phyloP scores from a whole-genome alignment of 2,113 vertebrate species.

The Ophthalmolycus amberensis region DNA sequence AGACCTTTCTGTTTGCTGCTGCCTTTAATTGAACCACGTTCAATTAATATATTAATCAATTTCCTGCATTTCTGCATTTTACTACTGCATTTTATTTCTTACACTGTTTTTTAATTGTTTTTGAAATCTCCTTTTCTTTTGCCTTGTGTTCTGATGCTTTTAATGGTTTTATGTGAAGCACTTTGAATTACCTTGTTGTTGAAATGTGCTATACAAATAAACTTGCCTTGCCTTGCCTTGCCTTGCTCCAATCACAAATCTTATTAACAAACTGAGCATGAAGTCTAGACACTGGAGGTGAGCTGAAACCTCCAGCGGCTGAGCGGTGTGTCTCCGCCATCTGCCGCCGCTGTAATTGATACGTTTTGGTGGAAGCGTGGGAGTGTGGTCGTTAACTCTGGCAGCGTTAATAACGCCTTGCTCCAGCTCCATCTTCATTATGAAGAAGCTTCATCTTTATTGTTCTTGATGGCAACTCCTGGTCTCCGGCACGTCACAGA shows the following conservation, averaged over 20 bases:
- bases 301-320: background rate
- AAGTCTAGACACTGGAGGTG: background rate
- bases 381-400: background rate
- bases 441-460: slow-evolving; percentile 5
- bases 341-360: slow-evolving; percentile 1
- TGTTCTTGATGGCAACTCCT: slow-evolving; percentile 26
- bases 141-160: no score
- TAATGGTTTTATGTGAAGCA: no score
- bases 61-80: no score
- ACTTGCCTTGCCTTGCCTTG: no score
- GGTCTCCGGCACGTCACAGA: slow-evolving; percentile 16
- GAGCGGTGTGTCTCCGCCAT: background rate
- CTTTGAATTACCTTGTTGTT: no score
- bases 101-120: no score
- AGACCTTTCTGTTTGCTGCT: no score
- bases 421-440: slow-evolving; percentile 30
- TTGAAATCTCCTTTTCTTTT: no score
- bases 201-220: no score
- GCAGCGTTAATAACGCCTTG: slow-evolving; percentile 21
- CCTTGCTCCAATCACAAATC: background rate
- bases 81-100: no score
- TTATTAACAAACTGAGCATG: background rate
- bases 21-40: no score
- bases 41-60: no score
- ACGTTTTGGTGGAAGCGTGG: background rate